Evolutionary conservation across 2,113 vertebrate genomes (phyloP), one percentile per base, ranked within the genome.

Genomic region (Athene cunicularia): DNA sequence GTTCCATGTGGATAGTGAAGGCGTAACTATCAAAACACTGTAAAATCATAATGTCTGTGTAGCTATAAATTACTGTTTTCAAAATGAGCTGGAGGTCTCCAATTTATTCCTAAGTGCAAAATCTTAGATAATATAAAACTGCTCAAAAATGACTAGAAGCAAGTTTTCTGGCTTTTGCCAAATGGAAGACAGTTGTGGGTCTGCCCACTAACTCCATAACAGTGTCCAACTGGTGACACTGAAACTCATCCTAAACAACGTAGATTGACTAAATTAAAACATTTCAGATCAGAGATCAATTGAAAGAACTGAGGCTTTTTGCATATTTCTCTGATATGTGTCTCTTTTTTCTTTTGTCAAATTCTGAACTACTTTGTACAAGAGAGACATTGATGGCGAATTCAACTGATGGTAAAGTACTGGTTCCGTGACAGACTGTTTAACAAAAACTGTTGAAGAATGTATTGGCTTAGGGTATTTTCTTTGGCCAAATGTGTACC

Each of bases 1-100:
- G 93, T 96, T 97, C 95, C 95, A 95, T 95, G 95, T 97, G 97
- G 88, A 95, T 94, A 94, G 82, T 97, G 96, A 95, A 93, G 96
- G 97, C 95, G 95, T 97, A 97, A 94, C 96, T 97, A 97, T 97
- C 96, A 97, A 97, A 97, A 97, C 96, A 97, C 86, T 97, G 90
- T 96, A 97, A 97, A 94, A 95, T 95, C 92, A 93, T 94, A 97
- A 97, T 96, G 96, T 94, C 95, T 96, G 82, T 93, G 92, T 52
- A 93, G 92, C 90, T 97, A 95, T 97, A 95, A 97, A 97, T 97
- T 97, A 94, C 95, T 94, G 90, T 96, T 96, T 97, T 94, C 79
- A 95, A 88, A 92, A 95, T 39, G 90, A 95, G 92, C 93, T 94
- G 66, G 92, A 97, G 96, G 96, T 97, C 96, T 97, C 82, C 88